Evolutionary conservation across 1,140 invertebrate species (phyloP).

Genomic region (Tetranychus urticae): DNA sequence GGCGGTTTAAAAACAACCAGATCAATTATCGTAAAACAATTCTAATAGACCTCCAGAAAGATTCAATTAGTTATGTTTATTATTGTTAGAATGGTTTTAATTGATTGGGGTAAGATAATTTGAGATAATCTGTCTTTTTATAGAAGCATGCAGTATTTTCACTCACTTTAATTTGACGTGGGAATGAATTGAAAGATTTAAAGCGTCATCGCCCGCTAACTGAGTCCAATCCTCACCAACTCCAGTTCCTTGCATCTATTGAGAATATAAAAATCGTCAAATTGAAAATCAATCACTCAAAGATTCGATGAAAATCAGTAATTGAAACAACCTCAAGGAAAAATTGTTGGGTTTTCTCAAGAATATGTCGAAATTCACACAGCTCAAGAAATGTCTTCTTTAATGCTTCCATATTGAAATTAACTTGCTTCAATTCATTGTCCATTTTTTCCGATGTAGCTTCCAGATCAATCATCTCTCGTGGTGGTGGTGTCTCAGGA

Average conservation of each 20-base stretch:
- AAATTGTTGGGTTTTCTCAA: conserved; percentile 77
- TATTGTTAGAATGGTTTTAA: no score
- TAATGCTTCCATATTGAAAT: conserved; percentile 71
- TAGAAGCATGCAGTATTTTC: no score
- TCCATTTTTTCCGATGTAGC: conserved; percentile 78
- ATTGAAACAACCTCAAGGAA: conserved; percentile 56
- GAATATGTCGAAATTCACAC: conserved; percentile 69
- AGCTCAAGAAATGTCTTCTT: conserved; percentile 82
- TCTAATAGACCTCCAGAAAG: background rate
- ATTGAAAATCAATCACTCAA: no score
- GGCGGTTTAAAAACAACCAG: background rate
- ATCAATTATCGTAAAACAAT: background rate
- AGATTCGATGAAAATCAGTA: background rate
- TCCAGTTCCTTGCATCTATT: conserved; percentile 17
- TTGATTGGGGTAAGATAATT: no score
- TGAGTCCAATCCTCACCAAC: conserved; percentile 78
- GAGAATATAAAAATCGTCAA: no score
- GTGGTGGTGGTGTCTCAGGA: conserved; percentile 23
- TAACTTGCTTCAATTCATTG: conserved; percentile 71
- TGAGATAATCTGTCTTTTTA: no score
- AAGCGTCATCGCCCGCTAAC: conserved; percentile 66
- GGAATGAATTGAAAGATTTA: no score
- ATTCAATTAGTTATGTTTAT: background rate
- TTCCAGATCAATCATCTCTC: conserved; percentile 28
- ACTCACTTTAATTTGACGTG: no score